phyloP scores from a whole-genome alignment of 2,113 vertebrate genomes.

The Centropus bengalensis region DNA sequence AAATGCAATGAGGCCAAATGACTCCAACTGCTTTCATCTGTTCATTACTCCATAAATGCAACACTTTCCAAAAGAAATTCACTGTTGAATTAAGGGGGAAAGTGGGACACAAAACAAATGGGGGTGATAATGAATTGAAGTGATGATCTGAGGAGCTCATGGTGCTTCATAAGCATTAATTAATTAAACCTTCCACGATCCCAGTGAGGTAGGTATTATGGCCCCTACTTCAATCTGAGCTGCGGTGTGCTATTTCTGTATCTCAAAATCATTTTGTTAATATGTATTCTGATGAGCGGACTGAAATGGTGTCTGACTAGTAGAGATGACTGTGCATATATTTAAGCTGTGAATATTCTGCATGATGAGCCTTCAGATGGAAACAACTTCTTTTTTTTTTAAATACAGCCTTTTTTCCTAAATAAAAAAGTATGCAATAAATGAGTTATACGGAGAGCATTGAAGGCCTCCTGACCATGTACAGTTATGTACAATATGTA shows the following conservation, averaged over 20 bases:
- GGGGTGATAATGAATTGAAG: slow-evolving; percentile 58
- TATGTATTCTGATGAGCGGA: slow-evolving; percentile 44
- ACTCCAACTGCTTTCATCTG: slow-evolving; percentile 32
- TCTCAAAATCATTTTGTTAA: slow-evolving; percentile 54
- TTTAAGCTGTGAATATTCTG: slow-evolving; percentile 66
- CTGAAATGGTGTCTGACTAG: slow-evolving; percentile 66
- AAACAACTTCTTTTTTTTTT: not conserved
- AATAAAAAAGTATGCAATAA: slow-evolving; percentile 46
- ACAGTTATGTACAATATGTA: not conserved
- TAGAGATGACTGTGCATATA: slow-evolving; percentile 70
- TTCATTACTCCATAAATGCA: slow-evolving; percentile 45
- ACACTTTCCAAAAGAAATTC: slow-evolving; percentile 45
- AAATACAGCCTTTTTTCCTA: not conserved
- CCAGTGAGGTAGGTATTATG: slow-evolving; percentile 28
- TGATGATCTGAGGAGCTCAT: slow-evolving; percentile 56
- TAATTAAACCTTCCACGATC: slow-evolving; percentile 54
- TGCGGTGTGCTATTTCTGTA: slow-evolving; percentile 44
- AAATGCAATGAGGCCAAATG: not conserved
- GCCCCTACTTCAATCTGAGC: not conserved
- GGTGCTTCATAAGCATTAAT: slow-evolving; percentile 51
- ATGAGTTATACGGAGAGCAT: not conserved
- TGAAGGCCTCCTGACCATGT: not conserved
- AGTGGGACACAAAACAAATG: slow-evolving; percentile 43
- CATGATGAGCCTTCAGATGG: slow-evolving; percentile 12
- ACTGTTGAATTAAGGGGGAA: slow-evolving; percentile 23